Base-by-base conservation (phyloP, 1,140 invertebrate genomes). In the Ylistrum balloti region DNA sequence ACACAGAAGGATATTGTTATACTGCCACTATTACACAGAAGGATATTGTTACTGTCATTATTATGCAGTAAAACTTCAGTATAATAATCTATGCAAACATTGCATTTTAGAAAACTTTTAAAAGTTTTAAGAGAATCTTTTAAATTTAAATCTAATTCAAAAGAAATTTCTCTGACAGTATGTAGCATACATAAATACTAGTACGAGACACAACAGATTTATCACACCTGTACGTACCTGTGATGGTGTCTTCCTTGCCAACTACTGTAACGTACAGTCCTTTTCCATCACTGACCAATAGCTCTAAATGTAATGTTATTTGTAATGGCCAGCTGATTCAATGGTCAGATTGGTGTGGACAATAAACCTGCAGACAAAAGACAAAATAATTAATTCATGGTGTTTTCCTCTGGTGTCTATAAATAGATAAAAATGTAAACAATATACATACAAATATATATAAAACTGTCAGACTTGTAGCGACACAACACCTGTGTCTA, bases 251-350 rank as follows among this genome's bases (percentile, higher is more conserved):
- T 28, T n/a, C 45, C 20, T 7, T 56, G 35, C 22, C 56, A 3
- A n/a, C 56, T 74, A 74, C n/a, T 74, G 22, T 74, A 74, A n/a
- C 17, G 13, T 74, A n/a, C 56, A 74, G 56, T 74, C 56, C 56
- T 74, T 74, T 74, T 74, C 56, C 56, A 74, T 74, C 56, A 74
- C n/a, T 74, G 56, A n/a, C 56, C 22, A n/a, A 74, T 17, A 74
- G 45, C 2, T 48, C 2, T 48, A 48, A 9, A 48, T 20, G 22
- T n/a, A n/a, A n/a, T n/a, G n/a, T n/a, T 38, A 38, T 9, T 28
- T 9, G 56, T 74, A 28, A n/a, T 74, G 56, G 56, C 28, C 56
- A 74, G 22, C 28, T 74, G 56, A 28, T 74, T 74, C 56, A 74
- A n/a, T 74, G 56, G 56, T 74, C 56, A 28, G 17, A 3, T n/a